phyloP scores from a whole-genome alignment of 2,113 vertebrate genomes.

The Caranx melampygus region DNA sequence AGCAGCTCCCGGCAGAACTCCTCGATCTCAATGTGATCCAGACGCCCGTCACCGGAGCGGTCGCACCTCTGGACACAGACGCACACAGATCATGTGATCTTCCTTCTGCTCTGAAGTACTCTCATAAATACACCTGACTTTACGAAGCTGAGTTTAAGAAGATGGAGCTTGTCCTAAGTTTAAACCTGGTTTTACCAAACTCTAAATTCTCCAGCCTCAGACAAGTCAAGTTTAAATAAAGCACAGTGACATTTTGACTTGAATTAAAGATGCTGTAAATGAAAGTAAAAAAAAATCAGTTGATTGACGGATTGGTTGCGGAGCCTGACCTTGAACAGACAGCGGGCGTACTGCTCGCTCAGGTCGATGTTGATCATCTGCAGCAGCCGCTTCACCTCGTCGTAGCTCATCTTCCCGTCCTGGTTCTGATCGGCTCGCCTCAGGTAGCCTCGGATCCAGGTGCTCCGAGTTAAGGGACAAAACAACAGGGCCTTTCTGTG shows the following conservation, averaged over 20 bases:
- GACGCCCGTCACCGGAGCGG: constrained; percentile 84
- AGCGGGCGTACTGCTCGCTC: constrained; percentile 90
- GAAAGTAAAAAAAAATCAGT: no score
- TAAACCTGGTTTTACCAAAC: no score
- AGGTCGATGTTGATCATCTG: constrained; percentile 96
- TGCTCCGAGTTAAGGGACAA: constrained; percentile 74
- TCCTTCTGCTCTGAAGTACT: no score
- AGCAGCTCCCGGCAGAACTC: constrained; percentile 92
- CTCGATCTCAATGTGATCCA: constrained; percentile 93
- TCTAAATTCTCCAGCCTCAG: no score
- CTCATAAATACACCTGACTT: no score
- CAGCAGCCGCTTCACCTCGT: constrained; percentile 92
- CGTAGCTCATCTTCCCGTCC: constrained; percentile 96
- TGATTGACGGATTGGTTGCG: no score
- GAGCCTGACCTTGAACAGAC: constrained; percentile 90
- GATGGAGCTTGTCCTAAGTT: no score
- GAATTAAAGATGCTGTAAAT: no score
- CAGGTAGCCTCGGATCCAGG: constrained; percentile 94
- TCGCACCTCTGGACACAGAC: constrained; percentile 88
- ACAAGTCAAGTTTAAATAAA: no score
- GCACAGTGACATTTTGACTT: no score
- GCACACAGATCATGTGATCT: not conserved
- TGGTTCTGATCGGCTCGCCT: constrained; percentile 91
- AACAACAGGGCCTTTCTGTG: not conserved
- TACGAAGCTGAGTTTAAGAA: no score